Evolutionary conservation across 1,140 invertebrate species (phyloP), one percentile per base, ranked within the genome.

Genomic region (Dendrolimus punctatus): DNA sequence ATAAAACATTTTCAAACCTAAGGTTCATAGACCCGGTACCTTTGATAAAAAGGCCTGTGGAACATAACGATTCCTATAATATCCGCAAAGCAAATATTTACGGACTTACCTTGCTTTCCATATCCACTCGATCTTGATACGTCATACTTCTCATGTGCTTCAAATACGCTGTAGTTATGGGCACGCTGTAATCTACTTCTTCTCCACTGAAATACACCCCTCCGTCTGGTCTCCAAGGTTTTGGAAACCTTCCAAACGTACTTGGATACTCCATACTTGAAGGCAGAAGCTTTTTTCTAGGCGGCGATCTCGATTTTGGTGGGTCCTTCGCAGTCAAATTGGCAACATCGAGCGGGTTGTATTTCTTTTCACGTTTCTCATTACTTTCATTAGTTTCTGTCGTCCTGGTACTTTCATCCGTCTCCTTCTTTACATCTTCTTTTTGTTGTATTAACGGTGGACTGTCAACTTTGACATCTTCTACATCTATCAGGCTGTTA

Each of bases 111-210:
- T 88, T 88, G 59, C 87, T 90, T 48, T 92, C 90, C 49, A 89
- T 85, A 47, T 90, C 89, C 66, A 91, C 64, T 2, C 90, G 88
- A 43, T 92, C 91, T 62, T 92, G 90, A 49, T 66, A 81, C 39
- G 90, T 89, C 78, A 92, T 86, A 66, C 88, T 92, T 70, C 92
- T 88, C 87, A 93, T 93, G 70, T 95, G 92, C 76, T 95, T 95
- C 76, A 96, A 85, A 80, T 95, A 95, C 3, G 94, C 94, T 8
- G 94, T 95, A 4, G 95, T 95, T 61, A 96, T 95, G 7, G 95
- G 94, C 58, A 95, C 90, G 67, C 92, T 92, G 76, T 94, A 95
- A 80, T 95, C 93, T 43, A 94, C 91, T 68, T 90, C 87, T 60
- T 88, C 86, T 0, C 73, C 75, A n/a, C 59, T 73, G 53, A 71